Conservation (phyloP, 2,113 vertebrate genomes). For the Pantherophis guttatus region DNA sequence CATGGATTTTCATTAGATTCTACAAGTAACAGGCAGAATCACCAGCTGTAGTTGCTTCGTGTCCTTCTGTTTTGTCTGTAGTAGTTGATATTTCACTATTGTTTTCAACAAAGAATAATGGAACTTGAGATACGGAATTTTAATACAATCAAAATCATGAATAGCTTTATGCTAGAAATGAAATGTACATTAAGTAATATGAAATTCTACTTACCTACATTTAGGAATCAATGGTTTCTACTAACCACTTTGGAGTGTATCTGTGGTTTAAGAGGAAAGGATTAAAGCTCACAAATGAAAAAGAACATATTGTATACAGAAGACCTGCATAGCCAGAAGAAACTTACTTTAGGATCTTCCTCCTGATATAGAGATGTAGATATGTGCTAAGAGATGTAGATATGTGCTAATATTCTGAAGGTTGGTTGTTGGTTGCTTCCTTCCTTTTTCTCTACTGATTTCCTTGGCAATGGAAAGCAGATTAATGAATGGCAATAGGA, state of each 20-base stretch:
- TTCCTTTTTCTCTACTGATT: not conserved
- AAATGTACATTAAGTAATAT: not conserved
- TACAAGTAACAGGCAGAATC: not conserved
- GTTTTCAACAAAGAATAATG: not conserved
- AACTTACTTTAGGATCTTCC: not conserved
- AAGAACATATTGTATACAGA: not conserved
- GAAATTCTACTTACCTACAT: not conserved
- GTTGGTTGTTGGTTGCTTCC: not conserved
- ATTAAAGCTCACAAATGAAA: not conserved
- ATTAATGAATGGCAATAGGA: not conserved
- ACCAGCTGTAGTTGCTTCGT: not conserved
- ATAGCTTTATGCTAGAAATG: not conserved
- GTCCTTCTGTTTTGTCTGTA: not conserved
- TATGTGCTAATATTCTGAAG: not conserved
- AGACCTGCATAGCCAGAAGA: not conserved
- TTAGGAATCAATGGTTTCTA: not conserved
- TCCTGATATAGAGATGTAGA: not conserved
- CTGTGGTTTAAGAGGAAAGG: not conserved
- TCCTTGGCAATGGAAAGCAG: not conserved
- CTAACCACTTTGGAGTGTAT: not conserved
- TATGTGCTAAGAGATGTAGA: not conserved
- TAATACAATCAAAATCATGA: not conserved
- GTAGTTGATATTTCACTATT: not conserved
- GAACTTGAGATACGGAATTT: not conserved
- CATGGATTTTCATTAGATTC: not conserved